Base-by-base conservation (phyloP, 2,888 invertebrate genomes). In the Cinara cedri region DNA sequence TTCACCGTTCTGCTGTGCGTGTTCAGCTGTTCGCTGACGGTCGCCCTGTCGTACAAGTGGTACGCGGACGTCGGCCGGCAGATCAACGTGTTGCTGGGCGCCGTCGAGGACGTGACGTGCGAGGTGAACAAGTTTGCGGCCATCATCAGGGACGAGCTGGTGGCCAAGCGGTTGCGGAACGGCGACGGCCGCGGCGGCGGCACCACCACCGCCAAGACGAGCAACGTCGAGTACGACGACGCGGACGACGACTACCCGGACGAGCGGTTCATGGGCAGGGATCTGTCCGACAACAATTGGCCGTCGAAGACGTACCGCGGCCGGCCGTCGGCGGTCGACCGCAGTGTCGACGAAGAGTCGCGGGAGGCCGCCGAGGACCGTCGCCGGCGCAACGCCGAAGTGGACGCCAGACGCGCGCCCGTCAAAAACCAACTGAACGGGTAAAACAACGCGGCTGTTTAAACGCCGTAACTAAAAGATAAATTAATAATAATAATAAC, bases 1-100 rank as follows among this genome's bases (percentile, higher is more conserved):
- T 11, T 78, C 19, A 51, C 57, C 9, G 34, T 78, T 16, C 3
- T 70, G 21, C 21, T 78, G 49, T 70, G 78, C 21, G 3, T 78
- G 19, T 78, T 70, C 51, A 60, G 78, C 42, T 78, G 78, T n/a
- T 13, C 60, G 3, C 11, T 70, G 6, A 70, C 78, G 1, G 51
- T 70, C 14, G 24, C 78, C 3, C 11, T 78, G 26, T 70, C 78
- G 1, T 78, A 70, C 49, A 78, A 70, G 42, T 70, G 70, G 78
- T 60, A 78, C 21, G 42, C 34, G 21, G 78, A 78, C 6, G 70
- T 60, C 9, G 51, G 42, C 21, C 26, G 16, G 34, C 68, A 49
- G 21, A 62, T 78, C 21, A 51, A 68, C 14, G 44, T 26, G 21
- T 26, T 68, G 3, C 46, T 26, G 4, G 34, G 6, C 8, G 34